Evolutionary conservation across 2,888 invertebrate species (phyloP), one percentile per base, ranked within the genome.

Genomic region (Drosophila kambysellisi): DNA sequence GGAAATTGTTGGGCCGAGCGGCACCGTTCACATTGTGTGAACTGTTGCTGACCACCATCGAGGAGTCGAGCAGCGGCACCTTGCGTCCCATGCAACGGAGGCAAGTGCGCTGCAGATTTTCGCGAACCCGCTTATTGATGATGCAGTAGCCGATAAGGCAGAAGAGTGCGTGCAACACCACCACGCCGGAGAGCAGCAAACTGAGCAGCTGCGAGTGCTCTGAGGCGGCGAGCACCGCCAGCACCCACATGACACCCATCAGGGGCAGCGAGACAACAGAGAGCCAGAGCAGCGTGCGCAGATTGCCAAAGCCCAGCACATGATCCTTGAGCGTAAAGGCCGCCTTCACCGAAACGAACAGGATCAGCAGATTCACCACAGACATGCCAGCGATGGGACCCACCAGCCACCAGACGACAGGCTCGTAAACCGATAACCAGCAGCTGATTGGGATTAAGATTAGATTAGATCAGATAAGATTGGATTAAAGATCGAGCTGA

Each of bases 331-430:
- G 94, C 2, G 98, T 97, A 91, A 98, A 98, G 33, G 98, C 98
- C 0, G 98, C 98, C 76, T 97, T 95, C 5, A 98, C 96, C 39
- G 98, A 98, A 74, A 98, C 95, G 17, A 97, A 95, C 20, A 98
- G 95, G 76, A 97, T 96, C 35, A 96, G 94, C 6, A 98, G 94
- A 89, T 97, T 98, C 7, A 96, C 95, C 35, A 95, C 93, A 0
- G 97, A 97, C 89, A 97, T 95, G 70, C 96, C 95, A 39, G 96
- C 96, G 37, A 98, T 96, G 8, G 99, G 99, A 4, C 98, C 97
- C 81, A 99, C 97, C 88, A 99, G 95, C 94, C 98, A 97, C 99
- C 99, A 99, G 52, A 99, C 97, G 30, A 98, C 97, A 30, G 97
- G 96, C 92, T 98, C 98, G 92, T 98, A 97, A 50, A 98, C 96